Percentiles rank a stretch among this genome's conserved stretches.
Conservation (phyloP, 2,888 invertebrate species). For the Drosophila heteroneura region DNA sequence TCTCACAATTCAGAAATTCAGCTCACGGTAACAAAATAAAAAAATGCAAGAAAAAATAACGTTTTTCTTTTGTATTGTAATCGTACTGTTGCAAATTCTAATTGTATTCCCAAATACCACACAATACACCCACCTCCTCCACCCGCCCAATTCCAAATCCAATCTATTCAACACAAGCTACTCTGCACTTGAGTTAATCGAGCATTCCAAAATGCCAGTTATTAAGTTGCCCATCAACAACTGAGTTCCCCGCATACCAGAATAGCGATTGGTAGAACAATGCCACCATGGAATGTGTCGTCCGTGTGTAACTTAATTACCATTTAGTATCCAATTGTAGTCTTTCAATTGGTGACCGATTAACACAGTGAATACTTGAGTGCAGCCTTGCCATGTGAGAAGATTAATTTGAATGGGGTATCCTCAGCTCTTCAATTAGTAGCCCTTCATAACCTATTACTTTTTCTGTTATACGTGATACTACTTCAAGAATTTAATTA, state of each 20-base stretch:
- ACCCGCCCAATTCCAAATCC: neutral
- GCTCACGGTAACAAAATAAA: constrained; percentile 86
- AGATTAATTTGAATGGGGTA: neutral
- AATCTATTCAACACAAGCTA: neutral
- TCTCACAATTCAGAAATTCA: constrained; percentile 85
- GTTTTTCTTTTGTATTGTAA: constrained; percentile 65
- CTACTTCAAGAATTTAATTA: neutral
- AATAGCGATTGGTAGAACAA: neutral
- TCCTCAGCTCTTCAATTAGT: neutral
- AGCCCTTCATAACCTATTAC: neutral
- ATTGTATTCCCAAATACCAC: constrained; percentile 42
- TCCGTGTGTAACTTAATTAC: constrained; percentile 7
- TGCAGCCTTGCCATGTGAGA: neutral
- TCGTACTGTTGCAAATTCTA: constrained; percentile 65
- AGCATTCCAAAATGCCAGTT: constrained; percentile 14
- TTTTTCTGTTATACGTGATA: neutral
- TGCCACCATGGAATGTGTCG: constrained; percentile 1
- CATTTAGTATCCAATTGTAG: constrained; percentile 1
- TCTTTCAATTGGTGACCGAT: neutral
- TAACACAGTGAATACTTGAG: neutral
- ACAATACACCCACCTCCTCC: neutral
- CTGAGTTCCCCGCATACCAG: constrained; percentile 8
- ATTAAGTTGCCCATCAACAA: constrained; percentile 23
- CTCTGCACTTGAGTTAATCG: constrained; percentile 3
- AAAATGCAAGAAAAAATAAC: constrained; percentile 41